Percentiles rank a stretch among this genome's conserved stretches.
These are phyloP conservation scores for Brevimyrus niger DNA, from an alignment of 2,113 vertebrate genomes.

Conservation along the genomic window DNA sequence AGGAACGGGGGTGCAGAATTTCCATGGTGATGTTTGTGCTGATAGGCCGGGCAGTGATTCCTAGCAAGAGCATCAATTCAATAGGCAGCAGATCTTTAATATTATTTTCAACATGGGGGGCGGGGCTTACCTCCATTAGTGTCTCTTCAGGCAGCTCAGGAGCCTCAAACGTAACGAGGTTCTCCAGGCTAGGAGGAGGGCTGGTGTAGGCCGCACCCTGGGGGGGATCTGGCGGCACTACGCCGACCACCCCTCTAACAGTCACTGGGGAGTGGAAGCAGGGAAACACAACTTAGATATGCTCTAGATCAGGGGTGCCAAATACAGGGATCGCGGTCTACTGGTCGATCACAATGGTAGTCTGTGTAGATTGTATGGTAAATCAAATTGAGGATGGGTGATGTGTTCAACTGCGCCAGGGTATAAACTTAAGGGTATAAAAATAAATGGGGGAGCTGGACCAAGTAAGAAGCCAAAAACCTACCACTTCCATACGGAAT, in stretches of 20 bases:
- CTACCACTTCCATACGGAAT: too few species aligned
- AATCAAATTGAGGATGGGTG: too few species aligned
- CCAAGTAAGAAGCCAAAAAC: too few species aligned
- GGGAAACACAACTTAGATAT: not conserved
- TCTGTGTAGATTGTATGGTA: too few species aligned
- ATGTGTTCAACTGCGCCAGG: too few species aligned
- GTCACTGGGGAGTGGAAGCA: not conserved
- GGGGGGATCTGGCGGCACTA: not conserved
- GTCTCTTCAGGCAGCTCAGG: slow-evolving; percentile 93
- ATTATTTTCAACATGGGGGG: not conserved
- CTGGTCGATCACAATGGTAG: too few species aligned
- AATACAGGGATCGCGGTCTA: too few species aligned
- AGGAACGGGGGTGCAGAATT: not conserved
- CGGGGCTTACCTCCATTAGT: slow-evolving; percentile 81
- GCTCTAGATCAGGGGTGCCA: not conserved
- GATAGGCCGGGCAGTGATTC: not conserved
- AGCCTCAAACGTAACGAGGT: slow-evolving; percentile 79
- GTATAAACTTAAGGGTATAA: too few species aligned
- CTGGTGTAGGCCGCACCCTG: not conserved
- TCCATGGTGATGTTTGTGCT: not conserved
- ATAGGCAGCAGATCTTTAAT: not conserved
- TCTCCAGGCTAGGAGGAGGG: slow-evolving; percentile 70
- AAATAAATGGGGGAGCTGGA: too few species aligned
- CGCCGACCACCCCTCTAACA: not conserved
- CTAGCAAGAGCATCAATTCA: not conserved